Percentiles rank a stretch among this genome's conserved stretches.
These are phyloP conservation scores for Orcinus orca DNA, from an alignment of 2,113 vertebrate genomes.

Conservation along the genomic window DNA sequence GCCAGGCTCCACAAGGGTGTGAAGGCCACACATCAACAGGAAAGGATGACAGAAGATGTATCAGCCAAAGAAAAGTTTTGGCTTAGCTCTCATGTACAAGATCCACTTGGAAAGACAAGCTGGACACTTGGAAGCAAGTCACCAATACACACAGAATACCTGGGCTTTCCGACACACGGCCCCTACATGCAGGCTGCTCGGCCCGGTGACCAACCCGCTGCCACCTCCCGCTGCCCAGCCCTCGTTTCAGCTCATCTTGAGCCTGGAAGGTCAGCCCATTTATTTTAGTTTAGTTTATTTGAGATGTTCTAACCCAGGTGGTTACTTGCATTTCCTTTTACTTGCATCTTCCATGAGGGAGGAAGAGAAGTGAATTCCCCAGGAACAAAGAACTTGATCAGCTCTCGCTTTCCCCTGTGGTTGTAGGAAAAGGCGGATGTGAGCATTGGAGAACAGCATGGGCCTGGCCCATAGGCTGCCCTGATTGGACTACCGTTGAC, in stretches of 20 bases:
- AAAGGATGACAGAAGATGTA: slow-evolving; percentile 37
- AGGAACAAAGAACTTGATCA: slow-evolving; percentile 81
- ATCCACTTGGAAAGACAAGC: slow-evolving; percentile 74
- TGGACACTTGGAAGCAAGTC: slow-evolving; percentile 74
- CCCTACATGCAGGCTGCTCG: slow-evolving; percentile 71
- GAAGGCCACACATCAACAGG: slow-evolving; percentile 44
- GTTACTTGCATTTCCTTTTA: slow-evolving; percentile 81
- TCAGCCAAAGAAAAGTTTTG: slow-evolving; percentile 56
- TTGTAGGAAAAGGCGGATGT: slow-evolving; percentile 80
- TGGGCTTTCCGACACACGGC: slow-evolving; percentile 53
- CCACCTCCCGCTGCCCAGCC: slow-evolving; percentile 69
- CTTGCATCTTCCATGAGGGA: slow-evolving; percentile 82
- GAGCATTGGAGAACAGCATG: slow-evolving; percentile 74
- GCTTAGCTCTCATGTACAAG: slow-evolving; percentile 39
- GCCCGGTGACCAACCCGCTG: slow-evolving; percentile 68
- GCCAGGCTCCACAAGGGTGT: slow-evolving; percentile 35
- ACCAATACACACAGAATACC: slow-evolving; percentile 62
- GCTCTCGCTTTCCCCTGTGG: slow-evolving; percentile 81
- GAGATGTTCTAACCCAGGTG: slow-evolving; percentile 75
- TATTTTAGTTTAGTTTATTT: slow-evolving; percentile 61
- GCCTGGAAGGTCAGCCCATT: slow-evolving; percentile 63
- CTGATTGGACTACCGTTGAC: slow-evolving; percentile 64
- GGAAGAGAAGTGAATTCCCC: slow-evolving; percentile 82
- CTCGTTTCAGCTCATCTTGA: slow-evolving; percentile 65
- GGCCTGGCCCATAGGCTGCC: slow-evolving; percentile 77